Evolutionary conservation across 1,140 invertebrate species (phyloP).

Genomic region (Apocrypta bakeri): DNA sequence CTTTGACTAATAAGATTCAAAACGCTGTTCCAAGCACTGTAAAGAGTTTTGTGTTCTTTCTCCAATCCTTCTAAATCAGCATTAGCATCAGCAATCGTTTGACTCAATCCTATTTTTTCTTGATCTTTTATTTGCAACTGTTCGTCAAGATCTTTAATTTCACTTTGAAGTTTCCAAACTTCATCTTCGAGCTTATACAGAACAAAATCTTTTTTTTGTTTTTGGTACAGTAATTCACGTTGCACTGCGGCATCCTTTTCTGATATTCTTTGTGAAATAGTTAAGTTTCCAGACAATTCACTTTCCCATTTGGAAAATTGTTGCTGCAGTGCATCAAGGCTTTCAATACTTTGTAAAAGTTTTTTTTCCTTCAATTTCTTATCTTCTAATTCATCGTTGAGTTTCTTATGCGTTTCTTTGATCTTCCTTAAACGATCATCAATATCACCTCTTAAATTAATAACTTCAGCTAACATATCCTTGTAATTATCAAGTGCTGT

Average conservation of each 20-base stretch:
- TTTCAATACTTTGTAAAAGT: slow-evolving; percentile 69
- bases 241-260: slow-evolving; percentile 73
- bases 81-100: slow-evolving; percentile 77
- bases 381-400: slow-evolving; percentile 63
- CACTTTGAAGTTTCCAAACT: slow-evolving; percentile 73
- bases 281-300: slow-evolving; percentile 72
- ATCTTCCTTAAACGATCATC: slow-evolving; percentile 61
- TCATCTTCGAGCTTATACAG: slow-evolving; percentile 74
- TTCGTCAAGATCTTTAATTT: slow-evolving; percentile 70
- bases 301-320: slow-evolving; percentile 74
- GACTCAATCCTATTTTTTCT: slow-evolving; percentile 70
- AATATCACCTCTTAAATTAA: slow-evolving; percentile 66
- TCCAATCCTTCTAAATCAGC: slow-evolving; percentile 82
- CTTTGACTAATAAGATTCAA: slow-evolving; percentile 80
- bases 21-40: slow-evolving; percentile 83
- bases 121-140: slow-evolving; percentile 72
- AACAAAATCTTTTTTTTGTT: slow-evolving; percentile 75
- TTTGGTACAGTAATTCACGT: slow-evolving; percentile 71
- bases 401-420: slow-evolving; percentile 68
- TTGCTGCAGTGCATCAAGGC: slow-evolving; percentile 66
- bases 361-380: slow-evolving; percentile 68
- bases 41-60: slow-evolving; percentile 79
- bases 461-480: slow-evolving; percentile 68
- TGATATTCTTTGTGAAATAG: slow-evolving; percentile 73
- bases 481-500: slow-evolving; percentile 73